Conservation (phyloP, 1,140 invertebrate genomes). For the Mycetomoellerius zeteki region DNA sequence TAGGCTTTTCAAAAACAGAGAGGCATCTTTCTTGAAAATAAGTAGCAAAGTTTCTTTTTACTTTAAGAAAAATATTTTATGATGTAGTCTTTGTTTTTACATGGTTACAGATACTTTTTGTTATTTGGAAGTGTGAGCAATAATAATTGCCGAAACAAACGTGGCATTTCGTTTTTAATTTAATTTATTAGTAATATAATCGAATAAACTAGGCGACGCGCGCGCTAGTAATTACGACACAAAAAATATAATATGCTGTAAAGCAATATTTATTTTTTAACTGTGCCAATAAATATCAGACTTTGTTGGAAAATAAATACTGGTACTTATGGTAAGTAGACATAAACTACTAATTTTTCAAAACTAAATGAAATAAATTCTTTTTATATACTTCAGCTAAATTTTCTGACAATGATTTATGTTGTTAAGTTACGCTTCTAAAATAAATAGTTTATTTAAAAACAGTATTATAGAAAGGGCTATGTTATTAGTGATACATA, state of each 20-base stretch:
- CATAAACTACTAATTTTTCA: not conserved
- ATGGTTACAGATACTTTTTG: not conserved
- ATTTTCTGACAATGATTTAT: too few relatives aligned
- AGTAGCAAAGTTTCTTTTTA: not conserved
- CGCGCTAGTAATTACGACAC: too few relatives aligned
- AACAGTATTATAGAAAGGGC: too few relatives aligned
- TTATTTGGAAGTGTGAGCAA: not conserved
- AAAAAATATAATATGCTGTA: constrained; percentile 18
- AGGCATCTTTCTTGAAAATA: not conserved
- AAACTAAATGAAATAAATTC: too few relatives aligned
- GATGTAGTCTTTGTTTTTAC: not conserved
- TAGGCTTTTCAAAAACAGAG: not conserved
- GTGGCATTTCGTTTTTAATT: constrained; percentile 69
- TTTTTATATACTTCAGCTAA: too few relatives aligned
- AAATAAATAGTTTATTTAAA: too few relatives aligned
- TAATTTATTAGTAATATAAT: constrained; percentile 31
- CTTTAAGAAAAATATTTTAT: not conserved
- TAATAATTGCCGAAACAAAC: constrained; percentile 45
- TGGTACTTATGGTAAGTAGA: too few relatives aligned
- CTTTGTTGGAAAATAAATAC: not conserved
- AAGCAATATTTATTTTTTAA: not conserved
- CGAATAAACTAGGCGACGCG: not conserved
- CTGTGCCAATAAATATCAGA: not conserved
- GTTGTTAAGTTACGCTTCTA: too few relatives aligned
- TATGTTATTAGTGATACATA: too few relatives aligned